These are phyloP conservation scores for Pipistrellus pygmaeus DNA, from an alignment of 2,797 vertebrate genomes.

Conservation along the genomic window DNA sequence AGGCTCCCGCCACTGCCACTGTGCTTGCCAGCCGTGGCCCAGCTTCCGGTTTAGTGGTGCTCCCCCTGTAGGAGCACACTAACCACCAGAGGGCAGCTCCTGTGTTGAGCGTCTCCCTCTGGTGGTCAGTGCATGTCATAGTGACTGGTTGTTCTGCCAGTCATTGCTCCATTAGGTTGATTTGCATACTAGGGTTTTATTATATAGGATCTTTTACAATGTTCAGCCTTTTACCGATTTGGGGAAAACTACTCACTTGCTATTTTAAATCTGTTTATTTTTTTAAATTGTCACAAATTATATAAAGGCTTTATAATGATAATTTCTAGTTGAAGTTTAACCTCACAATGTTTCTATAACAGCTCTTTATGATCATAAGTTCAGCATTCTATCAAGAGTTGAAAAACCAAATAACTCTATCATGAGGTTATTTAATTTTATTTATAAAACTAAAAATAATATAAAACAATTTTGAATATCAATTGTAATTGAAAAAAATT, in stretches of 20 bases:
- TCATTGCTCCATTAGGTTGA: too few species aligned
- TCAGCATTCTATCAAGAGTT: slow-evolving; percentile 20
- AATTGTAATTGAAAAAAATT: not conserved
- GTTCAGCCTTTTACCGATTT: not conserved
- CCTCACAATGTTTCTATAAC: not conserved
- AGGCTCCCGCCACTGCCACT: too few species aligned
- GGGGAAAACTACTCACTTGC: not conserved
- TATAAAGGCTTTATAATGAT: not conserved
- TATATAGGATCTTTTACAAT: not conserved
- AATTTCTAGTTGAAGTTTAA: slow-evolving; percentile 30
- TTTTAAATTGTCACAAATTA: not conserved
- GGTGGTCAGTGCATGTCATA: too few species aligned
- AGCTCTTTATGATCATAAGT: not conserved
- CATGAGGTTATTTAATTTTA: slow-evolving; percentile 1
- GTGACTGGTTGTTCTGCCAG: too few species aligned
- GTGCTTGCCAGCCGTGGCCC: too few species aligned
- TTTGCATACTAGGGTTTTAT: too few species aligned
- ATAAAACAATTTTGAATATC: not conserved
- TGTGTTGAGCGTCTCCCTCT: too few species aligned
- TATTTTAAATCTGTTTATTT: not conserved
- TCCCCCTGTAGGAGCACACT: too few species aligned
- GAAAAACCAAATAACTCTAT: slow-evolving; percentile 39
- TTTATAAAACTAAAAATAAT: not conserved
- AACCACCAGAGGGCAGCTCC: too few species aligned
- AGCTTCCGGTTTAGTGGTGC: too few species aligned